A percentile compares a stretch with the other conserved stretches of the same genome.
Conservation (phyloP, 2,888 invertebrate genomes). For the Netelia virgata region DNA sequence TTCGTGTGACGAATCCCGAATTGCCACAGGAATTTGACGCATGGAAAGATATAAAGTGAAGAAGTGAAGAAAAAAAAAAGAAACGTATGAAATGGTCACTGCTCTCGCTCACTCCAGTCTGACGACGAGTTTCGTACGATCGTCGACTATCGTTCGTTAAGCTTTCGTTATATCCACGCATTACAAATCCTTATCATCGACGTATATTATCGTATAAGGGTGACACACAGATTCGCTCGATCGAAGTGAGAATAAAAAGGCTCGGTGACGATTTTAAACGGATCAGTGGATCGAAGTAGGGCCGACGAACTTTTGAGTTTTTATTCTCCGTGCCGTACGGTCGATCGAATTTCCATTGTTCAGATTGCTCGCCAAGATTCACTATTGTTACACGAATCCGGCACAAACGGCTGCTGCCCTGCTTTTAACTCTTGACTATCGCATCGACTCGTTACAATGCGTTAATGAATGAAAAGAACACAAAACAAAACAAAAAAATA, state of each 20-base stretch:
- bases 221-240: constrained; percentile 9
- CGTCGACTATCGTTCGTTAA: constrained; percentile 30
- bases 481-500: constrained; percentile 21
- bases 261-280: constrained; percentile 26
- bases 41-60: constrained; percentile 37
- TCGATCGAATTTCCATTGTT: constrained; percentile 37
- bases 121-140: constrained; percentile 23
- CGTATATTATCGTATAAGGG: constrained; percentile 20
- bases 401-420: constrained; percentile 26
- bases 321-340: constrained; percentile 5
- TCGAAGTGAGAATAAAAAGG: constrained; percentile 8
- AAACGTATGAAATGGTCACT: constrained; percentile 34
- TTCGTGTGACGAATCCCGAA: constrained; percentile 59
- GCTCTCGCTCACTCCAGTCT: constrained; percentile 51
- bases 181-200: constrained; percentile 26
- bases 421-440: constrained; percentile 59
- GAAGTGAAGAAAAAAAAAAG: constrained; percentile 36
- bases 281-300: constrained; percentile 23
- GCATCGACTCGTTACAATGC: constrained; percentile 47
- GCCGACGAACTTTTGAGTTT: constrained; percentile 27
- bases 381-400: constrained; percentile 32
- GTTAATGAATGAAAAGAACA: constrained; percentile 31
- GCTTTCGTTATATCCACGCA: constrained; percentile 22
- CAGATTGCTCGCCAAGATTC: constrained; percentile 15
- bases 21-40: constrained; percentile 70